phyloP scores from a whole-genome alignment of 1,140 invertebrate species.

The Heliconius nattereri region DNA sequence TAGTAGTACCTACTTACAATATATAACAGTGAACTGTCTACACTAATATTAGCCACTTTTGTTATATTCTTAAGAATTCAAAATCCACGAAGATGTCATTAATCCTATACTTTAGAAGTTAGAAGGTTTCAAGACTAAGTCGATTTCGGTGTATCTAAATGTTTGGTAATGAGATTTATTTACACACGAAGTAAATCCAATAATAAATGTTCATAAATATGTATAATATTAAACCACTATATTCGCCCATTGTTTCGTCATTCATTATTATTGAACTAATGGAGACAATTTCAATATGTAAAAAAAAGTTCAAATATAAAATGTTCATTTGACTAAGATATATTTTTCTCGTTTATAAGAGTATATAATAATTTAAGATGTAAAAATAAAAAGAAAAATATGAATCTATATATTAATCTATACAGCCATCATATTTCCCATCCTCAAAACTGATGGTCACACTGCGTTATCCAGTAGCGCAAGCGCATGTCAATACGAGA shows the following conservation, averaged over 20 bases:
- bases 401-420: neutral
- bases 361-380: no score
- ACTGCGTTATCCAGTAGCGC: slow-evolving; percentile 20
- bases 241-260: no score
- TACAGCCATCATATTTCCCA: neutral
- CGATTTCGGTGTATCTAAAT: neutral
- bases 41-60: neutral
- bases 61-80: neutral
- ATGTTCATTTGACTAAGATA: no score
- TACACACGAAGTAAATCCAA: neutral
- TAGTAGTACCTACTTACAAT: no score
- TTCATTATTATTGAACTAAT: no score
- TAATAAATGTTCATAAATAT: no score
- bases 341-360: no score
- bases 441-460: slow-evolving; percentile 2
- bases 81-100: neutral
- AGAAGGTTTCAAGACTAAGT: slow-evolving; percentile 3
- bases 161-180: slow-evolving; percentile 1
- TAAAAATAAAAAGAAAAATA: neutral
- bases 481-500: slow-evolving; percentile 24
- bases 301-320: no score
- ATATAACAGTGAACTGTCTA: neutral
- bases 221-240: no score
- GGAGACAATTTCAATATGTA: no score
- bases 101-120: slow-evolving; percentile 9